Evolutionary conservation across 2,888 invertebrate species (phyloP).

Genomic region (Cyclophora punctaria): DNA sequence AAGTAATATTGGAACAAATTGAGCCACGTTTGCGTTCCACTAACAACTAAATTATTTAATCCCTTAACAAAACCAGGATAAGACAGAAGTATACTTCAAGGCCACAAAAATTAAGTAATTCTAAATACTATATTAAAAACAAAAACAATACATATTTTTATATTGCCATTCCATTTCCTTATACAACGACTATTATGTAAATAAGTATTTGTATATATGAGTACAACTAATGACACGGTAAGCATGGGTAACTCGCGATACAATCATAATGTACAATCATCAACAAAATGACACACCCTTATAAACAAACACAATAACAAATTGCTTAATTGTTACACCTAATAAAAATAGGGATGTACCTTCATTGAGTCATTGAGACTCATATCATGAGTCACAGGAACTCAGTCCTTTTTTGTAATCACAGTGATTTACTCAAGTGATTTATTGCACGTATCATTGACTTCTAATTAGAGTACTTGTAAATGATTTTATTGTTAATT

Average conservation of each 20-base stretch:
- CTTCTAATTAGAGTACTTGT: conserved; percentile 29
- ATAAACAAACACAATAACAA: conserved; percentile 14
- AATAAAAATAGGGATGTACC: conserved; percentile 23
- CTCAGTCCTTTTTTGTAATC: conserved; percentile 15
- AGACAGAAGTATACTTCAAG: no score
- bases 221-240: conserved; percentile 1
- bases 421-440: conserved; percentile 41
- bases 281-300: conserved; percentile 49
- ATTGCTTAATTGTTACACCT: conserved; percentile 20
- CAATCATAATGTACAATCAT: conserved; percentile 13
- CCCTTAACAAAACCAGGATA: no score
- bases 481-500: conserved; percentile 32
- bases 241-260: not conserved
- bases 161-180: no score
- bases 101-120: no score
- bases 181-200: no score
- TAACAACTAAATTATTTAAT: no score
- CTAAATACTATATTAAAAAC: no score
- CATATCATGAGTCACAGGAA: conserved; percentile 24
- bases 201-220: no score
- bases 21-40: no score
- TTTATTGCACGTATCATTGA: conserved; percentile 29
- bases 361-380: conserved; percentile 15
- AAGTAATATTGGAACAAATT: no score
- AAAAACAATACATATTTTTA: no score